Conservation (phyloP, 2,888 invertebrate genomes). For the Sinotaia quadrata region DNA sequence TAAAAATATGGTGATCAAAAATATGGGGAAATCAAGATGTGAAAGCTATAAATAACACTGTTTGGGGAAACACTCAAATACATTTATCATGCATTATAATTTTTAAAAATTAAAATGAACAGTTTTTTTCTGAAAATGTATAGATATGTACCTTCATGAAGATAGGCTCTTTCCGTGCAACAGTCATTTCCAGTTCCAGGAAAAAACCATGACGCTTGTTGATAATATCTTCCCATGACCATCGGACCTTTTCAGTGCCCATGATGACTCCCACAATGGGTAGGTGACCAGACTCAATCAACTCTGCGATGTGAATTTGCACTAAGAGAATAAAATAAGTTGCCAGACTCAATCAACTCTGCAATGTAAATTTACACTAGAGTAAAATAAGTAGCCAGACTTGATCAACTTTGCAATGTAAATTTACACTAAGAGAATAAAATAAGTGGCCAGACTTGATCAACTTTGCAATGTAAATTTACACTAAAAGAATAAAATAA, state of each 20-base stretch:
- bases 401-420: too few relatives aligned
- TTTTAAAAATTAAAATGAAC: not conserved
- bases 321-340: constrained; percentile 48
- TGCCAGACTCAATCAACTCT: too few relatives aligned
- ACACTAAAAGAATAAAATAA: not conserved
- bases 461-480: too few relatives aligned
- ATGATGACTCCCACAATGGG: constrained; percentile 63
- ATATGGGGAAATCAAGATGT: too few relatives aligned
- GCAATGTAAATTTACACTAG: too few relatives aligned
- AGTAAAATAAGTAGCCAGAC: too few relatives aligned
- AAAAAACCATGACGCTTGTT: constrained; percentile 58
- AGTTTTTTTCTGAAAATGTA: not conserved
- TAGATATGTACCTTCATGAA: constrained; percentile 55
- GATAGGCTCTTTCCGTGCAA: constrained; percentile 53
- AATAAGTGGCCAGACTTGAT: too few relatives aligned
- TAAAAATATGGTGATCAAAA: too few relatives aligned
- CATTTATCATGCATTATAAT: too few relatives aligned
- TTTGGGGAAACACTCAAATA: too few relatives aligned
- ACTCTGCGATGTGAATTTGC: constrained; percentile 57
- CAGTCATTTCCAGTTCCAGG: constrained; percentile 52
- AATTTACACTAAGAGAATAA: too few relatives aligned
- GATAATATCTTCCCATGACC: constrained; percentile 59
- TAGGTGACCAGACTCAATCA: constrained; percentile 50
- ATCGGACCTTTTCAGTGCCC: constrained; percentile 54
- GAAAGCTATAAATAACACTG: too few relatives aligned